Base-by-base conservation (phyloP, 2,888 invertebrate genomes). In the Tortrix viridana region DNA sequence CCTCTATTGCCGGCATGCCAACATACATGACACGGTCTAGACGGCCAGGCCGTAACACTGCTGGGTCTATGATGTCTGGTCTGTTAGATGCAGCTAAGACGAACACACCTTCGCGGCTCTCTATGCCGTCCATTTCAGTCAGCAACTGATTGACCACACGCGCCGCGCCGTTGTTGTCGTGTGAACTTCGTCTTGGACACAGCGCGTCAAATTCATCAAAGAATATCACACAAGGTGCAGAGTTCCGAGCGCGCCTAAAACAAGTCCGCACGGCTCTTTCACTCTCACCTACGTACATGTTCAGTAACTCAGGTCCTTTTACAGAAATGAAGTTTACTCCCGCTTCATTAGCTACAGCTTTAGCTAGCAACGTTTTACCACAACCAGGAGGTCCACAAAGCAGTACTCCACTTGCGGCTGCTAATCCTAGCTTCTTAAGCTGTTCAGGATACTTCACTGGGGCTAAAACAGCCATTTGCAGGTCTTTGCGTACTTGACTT, bases 221-320 rank as follows among this genome's bases (percentile, higher is more conserved):
- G 90, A 99, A 99, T 83, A 99, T 98, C 3, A 99, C 98, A 82
- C 99, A 99, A 0, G 99, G 99, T 0, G 98, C 95, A 0, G 98
- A 98, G 86, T 98, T 98, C 48, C 97, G 93, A 0, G 99, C 99
- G 69, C 99, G 94, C 80, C 97, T 96, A 82, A 99, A 99, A 76
- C 98, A 98, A 22, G 97, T 96, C n/a, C 99, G 93, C 0, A 99
- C 98, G 0, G 98, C 98, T 72, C 97, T 94, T 87, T 99, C 99
- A 86, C 98, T 99, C 89, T 99, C 99, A 65, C 99, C 99, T 18
- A 99, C 98, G 86, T 99, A 99, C 99, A 99, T 99, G 81, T 98
- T 99, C 62, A 99, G 93, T 58, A 99, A 88, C 87, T 99, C 99
- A 0, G 99, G 99, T 16, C 99, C 99, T 90, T 99, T 99, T 1